Evolutionary conservation across 2,888 invertebrate species (phyloP).

Genomic region (Coremacera marginata): DNA sequence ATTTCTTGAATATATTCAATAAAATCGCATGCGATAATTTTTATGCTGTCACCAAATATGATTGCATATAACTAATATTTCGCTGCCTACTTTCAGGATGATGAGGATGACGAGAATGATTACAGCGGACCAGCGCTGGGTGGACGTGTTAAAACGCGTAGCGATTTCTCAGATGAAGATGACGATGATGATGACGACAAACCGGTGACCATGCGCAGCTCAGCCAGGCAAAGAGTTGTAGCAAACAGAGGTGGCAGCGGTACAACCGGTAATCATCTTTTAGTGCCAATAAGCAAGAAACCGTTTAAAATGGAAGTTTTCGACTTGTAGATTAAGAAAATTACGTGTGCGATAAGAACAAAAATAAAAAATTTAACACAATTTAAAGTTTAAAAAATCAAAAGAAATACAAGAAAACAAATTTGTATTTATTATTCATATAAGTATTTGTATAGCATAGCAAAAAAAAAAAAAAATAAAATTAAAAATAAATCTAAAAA

Average conservation of each 20-base stretch:
- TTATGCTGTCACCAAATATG: neutral
- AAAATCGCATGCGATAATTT: slow-evolving; percentile 13
- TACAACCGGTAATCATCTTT: slow-evolving; percentile 59
- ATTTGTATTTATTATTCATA: slow-evolving; percentile 28
- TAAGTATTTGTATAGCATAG: slow-evolving; percentile 16
- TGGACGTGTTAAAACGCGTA: slow-evolving; percentile 66
- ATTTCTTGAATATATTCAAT: too few species aligned
- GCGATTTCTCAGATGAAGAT: slow-evolving; percentile 69
- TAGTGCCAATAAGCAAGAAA: slow-evolving; percentile 70
- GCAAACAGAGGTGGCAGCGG: slow-evolving; percentile 57
- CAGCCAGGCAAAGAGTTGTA: slow-evolving; percentile 59
- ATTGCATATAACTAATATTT: neutral
- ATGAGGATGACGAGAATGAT: slow-evolving; percentile 56
- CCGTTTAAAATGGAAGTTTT: slow-evolving; percentile 74
- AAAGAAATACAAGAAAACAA: slow-evolving; percentile 42
- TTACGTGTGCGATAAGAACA: neutral
- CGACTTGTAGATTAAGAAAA: slow-evolving; percentile 68
- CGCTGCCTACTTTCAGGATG: slow-evolving; percentile 49
- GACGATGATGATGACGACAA: slow-evolving; percentile 72
- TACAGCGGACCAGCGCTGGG: slow-evolving; percentile 68
- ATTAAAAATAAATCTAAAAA: neutral
- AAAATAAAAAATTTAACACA: slow-evolving; percentile 11
- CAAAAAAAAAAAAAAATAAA: neutral
- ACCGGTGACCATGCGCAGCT: slow-evolving; percentile 68
- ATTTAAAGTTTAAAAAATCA: slow-evolving; percentile 33